Conservation (phyloP, 2,113 vertebrate species). For the Neotragus moschatus region DNA sequence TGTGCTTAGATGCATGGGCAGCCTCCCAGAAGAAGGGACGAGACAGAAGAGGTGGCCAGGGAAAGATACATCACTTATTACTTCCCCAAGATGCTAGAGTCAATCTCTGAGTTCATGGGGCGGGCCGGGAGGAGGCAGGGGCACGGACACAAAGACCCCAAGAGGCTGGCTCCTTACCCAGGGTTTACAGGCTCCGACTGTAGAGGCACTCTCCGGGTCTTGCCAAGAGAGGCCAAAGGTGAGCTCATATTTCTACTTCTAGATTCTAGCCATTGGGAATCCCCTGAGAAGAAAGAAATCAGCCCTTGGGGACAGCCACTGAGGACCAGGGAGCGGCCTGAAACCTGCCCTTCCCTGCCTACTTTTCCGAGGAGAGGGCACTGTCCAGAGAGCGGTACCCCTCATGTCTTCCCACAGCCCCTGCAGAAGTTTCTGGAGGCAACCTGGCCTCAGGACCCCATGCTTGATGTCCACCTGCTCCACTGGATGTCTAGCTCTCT, state of each 20-base stretch:
- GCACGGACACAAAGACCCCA: background rate
- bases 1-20: background rate
- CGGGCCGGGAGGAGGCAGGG: background rate
- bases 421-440: background rate
- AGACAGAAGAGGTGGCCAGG: background rate
- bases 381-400: background rate
- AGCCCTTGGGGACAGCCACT: background rate
- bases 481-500: background rate
- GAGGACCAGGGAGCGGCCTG: background rate
- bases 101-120: background rate
- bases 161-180: slow-evolving; percentile 32
- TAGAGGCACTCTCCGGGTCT: slow-evolving; percentile 67
- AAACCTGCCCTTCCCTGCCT: background rate
- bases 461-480: too few relatives aligned
- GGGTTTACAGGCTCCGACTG: slow-evolving; percentile 35
- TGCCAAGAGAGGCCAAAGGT: slow-evolving; percentile 71
- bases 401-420: background rate
- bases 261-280: slow-evolving; percentile 27
- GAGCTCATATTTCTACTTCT: slow-evolving; percentile 65
- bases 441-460: background rate
- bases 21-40: background rate
- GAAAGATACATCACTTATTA: background rate
- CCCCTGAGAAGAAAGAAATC: slow-evolving; percentile 43
- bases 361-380: background rate
- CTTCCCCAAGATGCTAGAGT: background rate